Percentiles rank a stretch among this genome's conserved stretches.
Conservation (phyloP, 2,113 vertebrate species). For the Origma solitaria region DNA sequence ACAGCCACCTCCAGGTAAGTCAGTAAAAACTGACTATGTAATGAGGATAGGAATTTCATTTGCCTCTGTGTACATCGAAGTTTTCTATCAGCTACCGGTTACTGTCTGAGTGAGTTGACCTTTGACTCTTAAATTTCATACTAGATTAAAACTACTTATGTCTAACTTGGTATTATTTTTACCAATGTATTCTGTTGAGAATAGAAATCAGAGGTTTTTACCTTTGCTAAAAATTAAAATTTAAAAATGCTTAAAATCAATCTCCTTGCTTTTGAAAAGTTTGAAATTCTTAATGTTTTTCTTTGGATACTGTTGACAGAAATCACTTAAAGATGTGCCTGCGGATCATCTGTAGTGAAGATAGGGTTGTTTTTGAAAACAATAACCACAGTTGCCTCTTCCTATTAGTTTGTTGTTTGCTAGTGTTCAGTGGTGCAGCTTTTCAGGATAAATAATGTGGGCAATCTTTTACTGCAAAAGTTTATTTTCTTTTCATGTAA, state of each 20-base stretch:
- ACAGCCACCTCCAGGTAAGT: constrained; percentile 93
- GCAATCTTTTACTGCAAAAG: neutral
- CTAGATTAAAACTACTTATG: neutral
- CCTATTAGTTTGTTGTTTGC: neutral
- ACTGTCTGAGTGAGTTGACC: neutral
- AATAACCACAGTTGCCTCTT: neutral
- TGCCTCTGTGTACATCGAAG: neutral
- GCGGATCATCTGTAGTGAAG: neutral
- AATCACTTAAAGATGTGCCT: neutral
- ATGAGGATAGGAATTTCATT: neutral
- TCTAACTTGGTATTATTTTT: neutral
- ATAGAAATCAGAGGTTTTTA: neutral
- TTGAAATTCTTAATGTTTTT: neutral
- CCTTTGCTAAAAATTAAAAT: neutral
- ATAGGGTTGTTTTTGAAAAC: neutral
- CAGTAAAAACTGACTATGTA: neutral
- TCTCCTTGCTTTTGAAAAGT: neutral
- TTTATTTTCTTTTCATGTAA: neutral
- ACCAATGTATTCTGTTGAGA: neutral
- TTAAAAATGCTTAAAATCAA: neutral
- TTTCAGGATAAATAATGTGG: neutral
- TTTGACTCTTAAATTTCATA: neutral
- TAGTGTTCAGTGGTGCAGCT: neutral
- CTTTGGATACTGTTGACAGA: neutral
- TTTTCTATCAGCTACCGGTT: neutral